Conservation (phyloP, 2,113 vertebrate genomes). For the Numida meleagris region DNA sequence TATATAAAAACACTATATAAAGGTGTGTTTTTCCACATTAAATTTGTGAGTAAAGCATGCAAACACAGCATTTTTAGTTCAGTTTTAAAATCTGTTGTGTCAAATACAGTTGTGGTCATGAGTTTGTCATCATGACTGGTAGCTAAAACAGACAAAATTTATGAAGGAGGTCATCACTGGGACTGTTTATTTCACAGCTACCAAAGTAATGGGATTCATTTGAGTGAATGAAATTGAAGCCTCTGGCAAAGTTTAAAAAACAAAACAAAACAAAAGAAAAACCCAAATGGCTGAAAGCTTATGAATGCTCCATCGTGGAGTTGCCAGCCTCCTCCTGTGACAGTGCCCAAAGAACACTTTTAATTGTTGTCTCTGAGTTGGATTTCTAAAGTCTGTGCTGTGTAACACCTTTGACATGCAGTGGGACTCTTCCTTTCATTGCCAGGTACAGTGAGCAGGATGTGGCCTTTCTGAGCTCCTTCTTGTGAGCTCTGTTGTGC, state of each 20-base stretch:
- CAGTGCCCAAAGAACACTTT: background rate
- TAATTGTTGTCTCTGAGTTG: background rate
- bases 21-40: background rate
- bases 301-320: background rate
- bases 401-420: background rate
- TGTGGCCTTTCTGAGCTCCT: background rate
- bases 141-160: constrained; percentile 10
- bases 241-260: background rate
- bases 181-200: constrained; percentile 38
- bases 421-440: background rate
- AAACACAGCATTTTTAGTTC: constrained; percentile 2
- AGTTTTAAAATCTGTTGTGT: constrained; percentile 23
- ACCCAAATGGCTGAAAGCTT: background rate
- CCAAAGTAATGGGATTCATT: background rate
- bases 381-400: background rate
- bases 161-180: constrained; percentile 27
- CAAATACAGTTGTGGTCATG: background rate
- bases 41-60: background rate
- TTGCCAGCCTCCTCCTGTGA: background rate
- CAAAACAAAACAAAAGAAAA: background rate
- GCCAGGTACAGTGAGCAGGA: fast-evolving
- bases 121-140: background rate
- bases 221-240: constrained; percentile 55
- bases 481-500: fast-evolving
- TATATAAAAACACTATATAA: constrained; percentile 11